Base-by-base conservation (phyloP, 1,140 invertebrate genomes). In the Drosophila nasuta region DNA sequence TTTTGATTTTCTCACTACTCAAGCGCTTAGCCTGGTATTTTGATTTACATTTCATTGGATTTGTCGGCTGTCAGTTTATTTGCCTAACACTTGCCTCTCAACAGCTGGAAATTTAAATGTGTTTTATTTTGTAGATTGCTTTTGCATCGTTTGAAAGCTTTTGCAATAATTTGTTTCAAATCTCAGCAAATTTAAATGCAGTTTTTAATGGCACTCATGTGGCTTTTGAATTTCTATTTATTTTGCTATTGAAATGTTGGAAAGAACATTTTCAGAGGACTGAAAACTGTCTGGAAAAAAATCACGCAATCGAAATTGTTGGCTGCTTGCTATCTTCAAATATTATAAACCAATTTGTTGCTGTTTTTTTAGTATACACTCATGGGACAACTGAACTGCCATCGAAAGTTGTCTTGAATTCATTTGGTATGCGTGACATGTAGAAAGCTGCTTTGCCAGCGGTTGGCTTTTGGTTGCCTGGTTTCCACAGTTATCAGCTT, bases 321-420 rank as follows among this genome's bases (percentile, higher is more conserved):
- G 25, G 15, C 25, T 38, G 25, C 15, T 49, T 15, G 43, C 35
- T 69, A 60, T 60, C 48, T 78, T 71, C 59, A 51, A 54, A 81
- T 89, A 89, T 88, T 88, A 88, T 89, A 83, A 88, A 88, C 81
- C 73, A 89, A 89, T 88, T 88, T 83, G 83, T 86, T 71, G 70
- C 66, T 77, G 33, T 63, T 73, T 48, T 48, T 64, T 71, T 49
- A 48, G 15, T 35, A 33, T 35, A 59, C 11, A 45, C 28, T 38
- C 38, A 7, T n/a, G 45, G 33, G 11, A n/a, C 33, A 45, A 57
- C 28, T 38, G n/a, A 46, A 30, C 30, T 65, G 30, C 6, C 17
- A 35, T 38, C 52, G 17, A 11, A 41, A 57, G 48, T 52, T 67
- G 43, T 30, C 51, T 62, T 43, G 41, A 46, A 63, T 80, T 89